Base-by-base conservation (phyloP, 2,888 invertebrate genomes). In the Pyrrhosoma nymphula region DNA sequence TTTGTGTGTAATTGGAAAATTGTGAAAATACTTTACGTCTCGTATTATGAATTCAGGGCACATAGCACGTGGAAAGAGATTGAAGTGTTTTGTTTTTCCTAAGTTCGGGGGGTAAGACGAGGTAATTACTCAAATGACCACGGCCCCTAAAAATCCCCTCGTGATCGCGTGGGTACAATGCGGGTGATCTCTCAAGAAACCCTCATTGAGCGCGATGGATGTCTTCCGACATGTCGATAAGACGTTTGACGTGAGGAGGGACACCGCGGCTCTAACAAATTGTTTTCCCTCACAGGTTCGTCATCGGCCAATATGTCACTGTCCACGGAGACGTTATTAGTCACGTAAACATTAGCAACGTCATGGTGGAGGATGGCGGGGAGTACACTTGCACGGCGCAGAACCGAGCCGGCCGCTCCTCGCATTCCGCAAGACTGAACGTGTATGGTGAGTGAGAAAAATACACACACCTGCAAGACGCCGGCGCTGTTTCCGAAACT, bases 301-400 rank as follows among this genome's bases (percentile, higher is more conserved):
- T 98, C 97, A 98, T 98, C 96, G 98, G 98, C 88, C 98, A 98
- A 97, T 98, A 98, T 97, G 98, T 98, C 96, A 98, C 98, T 95
- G 98, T 98, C 90, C 98, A 98, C 96, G 98, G 98, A 95, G 98
- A 98, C 97, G 98, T 98, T 96, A 98, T 98, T 97, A 98, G 98
- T 96, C 98, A 98, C 97, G 98, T 98, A 96, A 98, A 98, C 97
- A 98, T 98, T 96, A 98, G 98, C 96, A 98, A 98, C 96, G 98
- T 98, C 96, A 98, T 98, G 97, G 98, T 98, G 95, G 98, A 98
- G 97, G 98, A 98, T 96, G 98, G 98, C 35, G 98, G 98, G 47
- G 98, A 98, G 96, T 98, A 98, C 97, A 97, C 98, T 90, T 98
- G 98, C 96, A 98, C 97, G 12, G 98, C 98, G 0, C 98, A 98